Evolutionary conservation across 2,797 vertebrate species (phyloP), one percentile per base, ranked within the genome.

Genomic region (Eupleurogrammus muticus): DNA sequence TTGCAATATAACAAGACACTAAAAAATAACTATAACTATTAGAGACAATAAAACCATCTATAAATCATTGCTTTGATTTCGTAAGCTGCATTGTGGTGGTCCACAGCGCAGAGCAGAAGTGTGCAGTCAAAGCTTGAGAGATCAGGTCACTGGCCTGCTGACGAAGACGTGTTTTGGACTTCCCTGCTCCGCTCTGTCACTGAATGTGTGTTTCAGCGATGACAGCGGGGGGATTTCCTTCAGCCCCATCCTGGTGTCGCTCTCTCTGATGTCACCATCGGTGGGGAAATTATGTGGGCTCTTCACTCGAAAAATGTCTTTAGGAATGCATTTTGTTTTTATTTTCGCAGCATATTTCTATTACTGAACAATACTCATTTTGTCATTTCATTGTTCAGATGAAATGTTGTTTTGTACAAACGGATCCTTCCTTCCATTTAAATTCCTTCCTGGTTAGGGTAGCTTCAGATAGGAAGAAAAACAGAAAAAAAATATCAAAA

Each of bases 161-260:
- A 67, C 35, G 9, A 53, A 46, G 35, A 70, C 54, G 59, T 75
- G 51, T 44, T 60, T 54, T 60, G 9, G 47, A 57, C 19, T 16
- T 71, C 75, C 49, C 54, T 38, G 34, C 59, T 71, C 28, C 32
- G 7, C 47, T 67, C 49, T 47, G 38, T 55, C n/a, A 46, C 16
- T 73, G n/a, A 76, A 20, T 65, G 54, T 72, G 67, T 81, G 80
- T 76, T 79, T 76, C 36, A 21, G 42, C 35, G 76, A 66, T 73
- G 89, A 80, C 58, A 55, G 56, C 16, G 5, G 72, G 68, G 91
- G 92, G 92, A 93, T 92, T 94, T 94, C 93, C 92, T 91, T 57
- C 66, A 1, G 46, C 84, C 82, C 79, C 78, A 90, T 93, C 93
- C 92, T 91, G 92, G 73, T 78, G 77, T 79, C 28, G 44, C 63